These are phyloP conservation scores for Tetramorium simillimum DNA, from an alignment of 1,140 invertebrate genomes.

Conservation along the genomic window DNA sequence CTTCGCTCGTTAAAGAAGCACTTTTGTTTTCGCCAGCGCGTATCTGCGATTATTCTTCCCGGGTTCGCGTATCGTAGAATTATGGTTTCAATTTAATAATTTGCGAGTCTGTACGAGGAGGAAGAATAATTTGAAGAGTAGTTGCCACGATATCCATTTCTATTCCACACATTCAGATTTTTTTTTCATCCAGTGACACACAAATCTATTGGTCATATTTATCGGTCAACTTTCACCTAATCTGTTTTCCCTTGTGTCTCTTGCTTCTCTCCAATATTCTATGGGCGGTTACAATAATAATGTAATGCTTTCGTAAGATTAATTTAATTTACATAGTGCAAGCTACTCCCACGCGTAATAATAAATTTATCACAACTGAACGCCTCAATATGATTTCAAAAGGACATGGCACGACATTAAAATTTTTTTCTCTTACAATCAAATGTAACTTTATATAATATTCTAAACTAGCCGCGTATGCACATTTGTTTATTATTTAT, in stretches of 20 bases:
- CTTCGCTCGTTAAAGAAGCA: neutral
- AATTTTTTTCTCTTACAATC: neutral
- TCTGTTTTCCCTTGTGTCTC: neutral
- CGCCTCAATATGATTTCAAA: neutral
- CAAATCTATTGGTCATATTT: neutral
- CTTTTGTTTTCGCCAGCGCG: constrained; percentile 2
- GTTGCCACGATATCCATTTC: constrained; percentile 36
- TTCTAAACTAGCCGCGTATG: neutral
- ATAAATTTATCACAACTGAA: neutral
- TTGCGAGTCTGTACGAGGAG: neutral
- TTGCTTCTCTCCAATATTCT: neutral
- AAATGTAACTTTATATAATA: neutral
- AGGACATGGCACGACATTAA: neutral
- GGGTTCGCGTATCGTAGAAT: neutral
- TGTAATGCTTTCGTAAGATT: neutral
- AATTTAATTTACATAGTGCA: neutral
- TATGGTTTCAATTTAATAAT: constrained; percentile 60
- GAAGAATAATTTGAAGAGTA: constrained; percentile 41
- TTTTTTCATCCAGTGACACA: constrained; percentile 41
- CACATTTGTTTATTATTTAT: neutral
- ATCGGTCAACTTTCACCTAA: neutral
- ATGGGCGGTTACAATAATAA: neutral
- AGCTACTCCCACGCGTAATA: neutral
- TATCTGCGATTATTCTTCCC: neutral
- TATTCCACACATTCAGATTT: constrained; percentile 61